Percentiles rank a stretch among this genome's conserved stretches.
Evolutionary conservation across 2,797 vertebrate genomes (phyloP).

Genomic region (Rousettus madagascariensis): DNA sequence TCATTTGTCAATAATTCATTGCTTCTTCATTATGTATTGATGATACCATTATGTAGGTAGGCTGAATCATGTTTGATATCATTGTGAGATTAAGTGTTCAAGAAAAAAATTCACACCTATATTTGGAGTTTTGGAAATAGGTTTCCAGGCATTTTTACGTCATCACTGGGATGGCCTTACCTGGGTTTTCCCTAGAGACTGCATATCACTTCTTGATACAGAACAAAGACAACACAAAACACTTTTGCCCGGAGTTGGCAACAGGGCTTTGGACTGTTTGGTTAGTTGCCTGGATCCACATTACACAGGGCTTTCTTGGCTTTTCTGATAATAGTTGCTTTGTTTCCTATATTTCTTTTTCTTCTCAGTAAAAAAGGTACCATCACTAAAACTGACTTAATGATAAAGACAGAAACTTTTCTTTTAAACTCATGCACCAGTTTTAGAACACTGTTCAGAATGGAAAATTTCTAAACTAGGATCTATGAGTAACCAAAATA

Average conservation of each 20-base stretch:
- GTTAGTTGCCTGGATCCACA: background rate
- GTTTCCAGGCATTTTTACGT: background rate
- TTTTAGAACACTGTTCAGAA: slow-evolving; percentile 11
- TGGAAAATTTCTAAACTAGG: background rate
- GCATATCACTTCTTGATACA: background rate
- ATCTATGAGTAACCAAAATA: background rate
- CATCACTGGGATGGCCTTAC: background rate
- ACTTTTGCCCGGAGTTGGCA: background rate
- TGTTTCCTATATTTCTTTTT: background rate
- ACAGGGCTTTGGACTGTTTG: background rate
- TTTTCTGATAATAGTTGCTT: background rate
- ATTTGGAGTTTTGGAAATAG: slow-evolving; percentile 32
- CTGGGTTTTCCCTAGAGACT: background rate
- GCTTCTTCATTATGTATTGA: slow-evolving; percentile 58
- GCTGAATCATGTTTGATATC: slow-evolving; percentile 44
- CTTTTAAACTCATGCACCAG: background rate
- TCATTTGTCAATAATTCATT: slow-evolving; percentile 64
- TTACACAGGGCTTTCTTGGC: background rate
- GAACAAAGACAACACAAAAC: slow-evolving; percentile 30
- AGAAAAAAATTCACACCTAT: slow-evolving; percentile 48
- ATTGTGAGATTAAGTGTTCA: slow-evolving; percentile 44
- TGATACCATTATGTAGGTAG: slow-evolving; percentile 19
- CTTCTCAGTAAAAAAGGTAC: background rate
- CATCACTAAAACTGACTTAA: background rate
- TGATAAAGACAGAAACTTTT: background rate